phyloP scores from a whole-genome alignment of 1,140 invertebrate genomes.

The Ridgeia piscesae region DNA sequence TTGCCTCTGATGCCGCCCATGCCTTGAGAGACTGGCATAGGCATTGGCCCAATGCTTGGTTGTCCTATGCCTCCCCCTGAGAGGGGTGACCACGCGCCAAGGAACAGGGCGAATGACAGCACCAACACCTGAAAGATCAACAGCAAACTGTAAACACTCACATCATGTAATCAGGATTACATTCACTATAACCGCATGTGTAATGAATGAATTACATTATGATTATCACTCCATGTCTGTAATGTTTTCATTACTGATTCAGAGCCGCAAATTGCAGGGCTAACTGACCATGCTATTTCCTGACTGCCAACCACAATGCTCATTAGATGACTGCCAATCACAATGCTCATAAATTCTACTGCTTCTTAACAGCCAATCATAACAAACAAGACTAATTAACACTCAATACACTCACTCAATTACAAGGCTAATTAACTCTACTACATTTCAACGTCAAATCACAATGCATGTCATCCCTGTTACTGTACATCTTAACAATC shows the following conservation, averaged over 20 bases:
- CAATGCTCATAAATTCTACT: neutral
- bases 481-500: neutral
- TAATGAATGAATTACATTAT: neutral
- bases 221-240: neutral
- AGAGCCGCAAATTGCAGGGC: neutral
- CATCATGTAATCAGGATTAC: neutral
- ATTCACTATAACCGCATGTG: neutral
- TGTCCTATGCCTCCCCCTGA: conserved; percentile 39
- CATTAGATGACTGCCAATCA: neutral
- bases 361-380: neutral
- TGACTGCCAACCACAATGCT: neutral
- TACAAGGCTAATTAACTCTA: too few species aligned
- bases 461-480: neutral
- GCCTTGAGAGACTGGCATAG: neutral
- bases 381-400: neutral
- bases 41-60: neutral
- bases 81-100: conserved; percentile 54
- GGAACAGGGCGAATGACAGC: conserved; percentile 57
- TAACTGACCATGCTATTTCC: too few species aligned
- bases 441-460: neutral
- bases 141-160: neutral
- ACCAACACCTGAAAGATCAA: conserved; percentile 49
- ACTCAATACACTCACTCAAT: neutral
- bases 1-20: neutral
- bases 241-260: neutral